Base-by-base conservation (phyloP, 1,140 invertebrate species). In the Apis laboriosa region DNA sequence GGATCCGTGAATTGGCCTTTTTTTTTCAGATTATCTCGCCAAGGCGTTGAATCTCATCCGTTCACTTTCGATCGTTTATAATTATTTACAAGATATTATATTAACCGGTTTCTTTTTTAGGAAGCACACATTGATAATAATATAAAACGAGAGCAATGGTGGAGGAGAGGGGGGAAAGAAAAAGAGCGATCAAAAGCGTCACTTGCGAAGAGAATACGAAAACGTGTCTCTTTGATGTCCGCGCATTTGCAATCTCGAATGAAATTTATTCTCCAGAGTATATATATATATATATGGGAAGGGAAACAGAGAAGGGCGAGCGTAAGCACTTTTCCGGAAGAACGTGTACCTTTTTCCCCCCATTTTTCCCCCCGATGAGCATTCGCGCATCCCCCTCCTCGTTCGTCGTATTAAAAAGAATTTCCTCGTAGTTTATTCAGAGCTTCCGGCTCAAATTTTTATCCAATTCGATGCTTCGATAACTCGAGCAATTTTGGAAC, bases 121-220 rank as follows among this genome's bases (percentile, higher is more conserved):
- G 2, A 34, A 34, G 28, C 28, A 34, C 2, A 34, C 28, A 34
- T 2, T 24, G 24, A 24, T 24, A 24, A 34, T 43, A 43, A 43
- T 43, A 2, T 34, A 11, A 28, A 34, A 61, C 21, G 60, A 51
- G 5, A 12, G 5, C 43, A 7, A 12, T 12, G 15, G 49, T 34
- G 3, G 15, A 63, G 12, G 13, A 55, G 53, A 55, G 53, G 11
- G 53, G n/a, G 24, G n/a, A n/a, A 63, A n/a, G 61, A 58, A 74
- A 75, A 53, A 56, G 61, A 63, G 53, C 51, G 79, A 75, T 81
- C 24, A 24, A 24, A 80, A 80, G 58, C 77, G 71, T 81, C 79
- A 81, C 51, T 81, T 81, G 72, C 63, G 75, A 81, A 76, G 79
- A 58, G 79, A 81, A 81, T 81, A 67, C 72, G 53, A 55, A 75